Evolutionary conservation across 2,797 vertebrate species (phyloP).

Genomic region (Lophotriccus pileatus): DNA sequence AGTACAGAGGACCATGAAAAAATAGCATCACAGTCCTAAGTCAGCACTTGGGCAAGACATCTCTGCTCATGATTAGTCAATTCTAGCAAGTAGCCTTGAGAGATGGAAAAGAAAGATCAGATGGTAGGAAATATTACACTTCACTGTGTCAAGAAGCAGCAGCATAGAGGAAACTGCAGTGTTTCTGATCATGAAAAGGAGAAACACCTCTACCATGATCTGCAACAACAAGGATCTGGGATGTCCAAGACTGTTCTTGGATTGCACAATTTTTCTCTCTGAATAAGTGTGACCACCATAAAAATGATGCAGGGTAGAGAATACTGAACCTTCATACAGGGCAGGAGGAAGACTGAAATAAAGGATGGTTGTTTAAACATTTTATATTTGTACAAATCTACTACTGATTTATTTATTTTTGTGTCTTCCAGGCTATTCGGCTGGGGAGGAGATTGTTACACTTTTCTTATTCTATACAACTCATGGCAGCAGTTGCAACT

Average conservation of each 20-base stretch:
- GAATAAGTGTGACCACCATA: rapidly evolving
- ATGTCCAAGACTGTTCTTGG: not conserved
- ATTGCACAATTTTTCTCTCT: rapidly evolving
- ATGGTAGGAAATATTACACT: not conserved
- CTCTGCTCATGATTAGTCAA: not conserved
- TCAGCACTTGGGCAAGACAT: not conserved
- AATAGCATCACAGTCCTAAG: not conserved
- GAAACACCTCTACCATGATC: not conserved
- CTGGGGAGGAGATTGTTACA: rapidly evolving
- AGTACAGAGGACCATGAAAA: not conserved
- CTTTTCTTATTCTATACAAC: not conserved
- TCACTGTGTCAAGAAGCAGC: not conserved
- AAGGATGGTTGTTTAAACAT: not conserved
- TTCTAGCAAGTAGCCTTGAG: not conserved
- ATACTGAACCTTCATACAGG: not conserved
- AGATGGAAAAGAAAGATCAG: not conserved
- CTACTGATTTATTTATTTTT: not conserved
- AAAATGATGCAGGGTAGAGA: not conserved
- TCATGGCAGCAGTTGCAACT: not conserved
- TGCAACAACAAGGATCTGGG: not conserved
- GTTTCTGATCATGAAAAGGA: not conserved
- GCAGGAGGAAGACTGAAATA: not conserved
- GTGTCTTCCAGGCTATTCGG: not conserved
- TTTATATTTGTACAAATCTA: not conserved
- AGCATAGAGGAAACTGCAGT: not conserved